Evolutionary conservation across 2,113 vertebrate species (phyloP).

Genomic region (Nettapus auritus): DNA sequence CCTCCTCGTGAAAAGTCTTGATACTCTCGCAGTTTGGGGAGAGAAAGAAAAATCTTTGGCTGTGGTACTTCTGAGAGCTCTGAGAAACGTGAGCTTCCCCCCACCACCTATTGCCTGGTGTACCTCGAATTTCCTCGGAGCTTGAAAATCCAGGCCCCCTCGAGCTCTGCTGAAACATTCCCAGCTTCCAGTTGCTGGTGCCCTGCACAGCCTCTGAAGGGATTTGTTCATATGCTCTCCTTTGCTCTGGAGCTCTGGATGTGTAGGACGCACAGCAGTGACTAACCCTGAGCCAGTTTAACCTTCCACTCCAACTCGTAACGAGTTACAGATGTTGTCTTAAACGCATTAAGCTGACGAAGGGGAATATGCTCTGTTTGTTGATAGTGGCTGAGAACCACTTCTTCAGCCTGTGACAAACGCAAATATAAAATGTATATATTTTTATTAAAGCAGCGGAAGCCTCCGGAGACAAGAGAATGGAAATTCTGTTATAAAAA

Average conservation of each 20-base stretch:
- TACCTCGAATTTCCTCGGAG: neutral
- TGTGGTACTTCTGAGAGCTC: neutral
- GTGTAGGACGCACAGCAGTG: neutral
- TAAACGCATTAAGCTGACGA: neutral
- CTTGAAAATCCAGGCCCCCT: neutral
- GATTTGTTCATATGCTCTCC: neutral
- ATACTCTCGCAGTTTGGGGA: neutral
- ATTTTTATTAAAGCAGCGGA: neutral
- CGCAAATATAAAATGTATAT: neutral
- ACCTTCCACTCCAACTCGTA: neutral
- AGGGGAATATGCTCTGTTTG: neutral
- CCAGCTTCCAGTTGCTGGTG: neutral
- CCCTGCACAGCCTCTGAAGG: neutral
- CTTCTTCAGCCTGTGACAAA: conserved; percentile 6
- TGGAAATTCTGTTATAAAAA: conserved; percentile 8
- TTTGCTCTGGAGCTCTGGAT: neutral
- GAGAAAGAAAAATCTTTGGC: neutral
- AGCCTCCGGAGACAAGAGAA: neutral
- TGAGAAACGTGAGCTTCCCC: neutral
- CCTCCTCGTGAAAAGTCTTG: neutral
- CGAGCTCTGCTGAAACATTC: neutral
- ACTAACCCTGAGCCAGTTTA: neutral
- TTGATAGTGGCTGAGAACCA: conserved; percentile 22
- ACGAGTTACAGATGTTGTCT: neutral
- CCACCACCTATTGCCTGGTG: accelerated